These are phyloP conservation scores for Marmota flaviventris DNA, from an alignment of 2,113 vertebrate genomes.

Conservation along the genomic window DNA sequence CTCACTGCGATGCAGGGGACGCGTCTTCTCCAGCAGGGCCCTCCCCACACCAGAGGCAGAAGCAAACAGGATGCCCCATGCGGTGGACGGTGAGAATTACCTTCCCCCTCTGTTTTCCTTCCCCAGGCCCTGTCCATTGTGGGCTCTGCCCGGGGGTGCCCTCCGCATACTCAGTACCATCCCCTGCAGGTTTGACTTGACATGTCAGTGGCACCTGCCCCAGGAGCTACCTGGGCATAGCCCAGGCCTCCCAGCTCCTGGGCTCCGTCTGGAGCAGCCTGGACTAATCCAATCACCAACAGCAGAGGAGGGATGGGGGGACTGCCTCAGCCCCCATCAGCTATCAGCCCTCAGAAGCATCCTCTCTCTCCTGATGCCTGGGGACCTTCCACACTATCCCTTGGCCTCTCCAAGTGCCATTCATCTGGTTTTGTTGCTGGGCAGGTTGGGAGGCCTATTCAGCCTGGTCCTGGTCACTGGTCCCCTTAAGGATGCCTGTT, in stretches of 20 bases:
- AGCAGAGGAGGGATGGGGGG: too few relatives aligned
- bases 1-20: not conserved
- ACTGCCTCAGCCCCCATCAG: too few relatives aligned
- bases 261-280: not conserved
- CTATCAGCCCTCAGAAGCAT: fast-evolving
- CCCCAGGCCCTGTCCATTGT: not conserved
- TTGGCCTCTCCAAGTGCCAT: not conserved
- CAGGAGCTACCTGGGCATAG: fast-evolving
- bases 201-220: not conserved
- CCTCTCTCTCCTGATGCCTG: not conserved
- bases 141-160: not conserved
- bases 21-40: fast-evolving
- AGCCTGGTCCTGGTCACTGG: not conserved
- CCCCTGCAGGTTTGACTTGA: too few relatives aligned
- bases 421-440: not conserved
- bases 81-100: not conserved
- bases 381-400: fast-evolving
- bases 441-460: fast-evolving
- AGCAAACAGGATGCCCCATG: fast-evolving
- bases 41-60: fast-evolving
- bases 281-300: too few relatives aligned
- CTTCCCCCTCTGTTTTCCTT: not conserved
- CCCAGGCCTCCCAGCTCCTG: not conserved
- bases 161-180: fast-evolving
- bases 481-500: fast-evolving